Conservation (phyloP, 2,888 invertebrate species). For the Nymphalis c-album region DNA sequence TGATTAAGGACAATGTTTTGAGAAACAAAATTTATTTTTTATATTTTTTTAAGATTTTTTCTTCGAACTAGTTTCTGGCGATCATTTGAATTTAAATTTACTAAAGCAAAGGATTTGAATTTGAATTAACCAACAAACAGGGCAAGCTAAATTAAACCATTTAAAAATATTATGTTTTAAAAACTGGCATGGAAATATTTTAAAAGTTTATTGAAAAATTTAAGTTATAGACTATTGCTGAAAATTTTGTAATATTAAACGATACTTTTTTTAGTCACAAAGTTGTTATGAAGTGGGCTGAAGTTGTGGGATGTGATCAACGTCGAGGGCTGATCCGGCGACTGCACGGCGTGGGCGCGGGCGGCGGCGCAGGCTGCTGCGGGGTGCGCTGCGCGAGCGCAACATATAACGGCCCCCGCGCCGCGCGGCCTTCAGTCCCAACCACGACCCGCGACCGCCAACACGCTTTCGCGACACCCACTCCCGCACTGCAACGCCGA, state of each 20-base stretch:
- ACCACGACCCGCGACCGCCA: constrained; percentile 68
- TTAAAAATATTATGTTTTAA: no score
- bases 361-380: constrained; percentile 46
- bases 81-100: no score
- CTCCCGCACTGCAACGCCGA: constrained; percentile 63
- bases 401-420: constrained; percentile 74
- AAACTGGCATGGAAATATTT: no score
- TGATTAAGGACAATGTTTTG: not conserved
- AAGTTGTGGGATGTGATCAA: not conserved
- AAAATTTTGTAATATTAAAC: not conserved
- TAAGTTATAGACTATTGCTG: no score
- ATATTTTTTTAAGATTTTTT: no score
- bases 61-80: no score
- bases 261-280: not conserved
- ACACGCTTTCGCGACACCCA: constrained; percentile 69
- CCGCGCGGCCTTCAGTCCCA: constrained; percentile 78
- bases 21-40: not conserved
- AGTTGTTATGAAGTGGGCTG: not conserved
- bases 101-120: no score
- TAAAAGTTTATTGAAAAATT: no score
- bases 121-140: no score
- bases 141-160: no score
- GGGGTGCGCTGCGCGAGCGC: constrained; percentile 63
- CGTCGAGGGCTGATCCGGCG: constrained; percentile 6
- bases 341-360: constrained; percentile 1